Conservation (phyloP, 2,113 vertebrate genomes). For the Cavia aperea region DNA sequence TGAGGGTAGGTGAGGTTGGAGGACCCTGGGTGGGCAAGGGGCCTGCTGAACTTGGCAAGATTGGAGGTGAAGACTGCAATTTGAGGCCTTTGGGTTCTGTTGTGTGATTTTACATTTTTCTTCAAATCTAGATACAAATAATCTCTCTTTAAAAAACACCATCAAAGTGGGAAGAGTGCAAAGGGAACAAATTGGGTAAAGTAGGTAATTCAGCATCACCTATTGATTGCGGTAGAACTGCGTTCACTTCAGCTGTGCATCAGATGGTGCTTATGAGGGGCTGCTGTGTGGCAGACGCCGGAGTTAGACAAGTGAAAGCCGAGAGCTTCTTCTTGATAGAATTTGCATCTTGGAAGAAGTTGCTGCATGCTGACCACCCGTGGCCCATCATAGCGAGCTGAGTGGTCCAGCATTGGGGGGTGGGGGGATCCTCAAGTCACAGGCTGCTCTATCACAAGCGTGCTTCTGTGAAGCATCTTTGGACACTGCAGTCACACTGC, state of each 20-base stretch:
- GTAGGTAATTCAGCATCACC: neutral
- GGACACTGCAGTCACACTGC: neutral
- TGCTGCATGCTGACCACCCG: neutral
- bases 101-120: neutral
- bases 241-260: neutral
- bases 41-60: neutral
- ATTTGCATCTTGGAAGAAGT: neutral
- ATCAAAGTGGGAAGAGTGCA: neutral
- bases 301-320: neutral
- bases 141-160: neutral
- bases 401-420: fast-evolving
- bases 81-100: neutral
- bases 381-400: neutral
- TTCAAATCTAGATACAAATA: neutral
- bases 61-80: neutral
- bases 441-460: neutral
- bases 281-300: neutral
- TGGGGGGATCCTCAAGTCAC: neutral
- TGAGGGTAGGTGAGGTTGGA: neutral
- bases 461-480: neutral
- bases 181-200: neutral
- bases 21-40: neutral
- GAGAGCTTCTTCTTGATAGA: neutral
- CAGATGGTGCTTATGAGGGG: neutral
- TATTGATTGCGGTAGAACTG: neutral